Evolutionary conservation across 2,888 invertebrate genomes (phyloP).

Genomic region (Melanargia galathea): DNA sequence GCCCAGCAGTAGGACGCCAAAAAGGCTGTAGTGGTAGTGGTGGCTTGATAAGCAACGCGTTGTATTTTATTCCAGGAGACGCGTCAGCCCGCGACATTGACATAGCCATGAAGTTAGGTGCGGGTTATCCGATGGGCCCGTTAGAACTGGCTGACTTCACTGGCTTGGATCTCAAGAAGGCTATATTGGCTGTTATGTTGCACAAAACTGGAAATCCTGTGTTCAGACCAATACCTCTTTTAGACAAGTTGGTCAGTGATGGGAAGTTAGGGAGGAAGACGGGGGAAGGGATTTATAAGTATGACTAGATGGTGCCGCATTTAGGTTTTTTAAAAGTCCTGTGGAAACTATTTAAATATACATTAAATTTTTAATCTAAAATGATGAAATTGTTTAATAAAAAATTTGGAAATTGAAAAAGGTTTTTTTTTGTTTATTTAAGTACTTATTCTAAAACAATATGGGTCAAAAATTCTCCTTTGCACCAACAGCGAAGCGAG

Average conservation of each 20-base stretch:
- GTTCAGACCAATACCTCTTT: slow-evolving; percentile 77
- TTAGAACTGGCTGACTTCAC: slow-evolving; percentile 92
- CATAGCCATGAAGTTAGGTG: slow-evolving; percentile 94
- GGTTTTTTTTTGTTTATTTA: too few relatives aligned
- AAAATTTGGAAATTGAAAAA: too few relatives aligned
- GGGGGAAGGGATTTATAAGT: slow-evolving; percentile 92
- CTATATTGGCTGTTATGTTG: slow-evolving; percentile 86
- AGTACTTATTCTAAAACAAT: too few relatives aligned
- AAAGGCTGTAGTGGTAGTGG: too few relatives aligned
- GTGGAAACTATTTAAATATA: too few relatives aligned
- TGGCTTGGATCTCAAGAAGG: slow-evolving; percentile 89
- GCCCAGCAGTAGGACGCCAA: too few relatives aligned
- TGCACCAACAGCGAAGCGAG: too few relatives aligned
- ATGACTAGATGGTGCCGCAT: slow-evolving; percentile 46
- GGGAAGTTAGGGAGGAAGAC: slow-evolving; percentile 90
- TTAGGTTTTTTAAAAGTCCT: too few relatives aligned
- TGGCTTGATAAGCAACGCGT: background rate
- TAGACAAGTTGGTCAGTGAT: slow-evolving; percentile 86
- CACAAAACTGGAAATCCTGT: slow-evolving; percentile 77
- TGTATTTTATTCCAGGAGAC: slow-evolving; percentile 75
- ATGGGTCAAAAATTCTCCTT: too few relatives aligned
- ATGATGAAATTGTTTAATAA: too few relatives aligned
- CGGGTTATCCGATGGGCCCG: slow-evolving; percentile 95
- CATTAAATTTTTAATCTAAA: too few relatives aligned
- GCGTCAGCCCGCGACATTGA: slow-evolving; percentile 91